Evolutionary conservation across 2,797 vertebrate species (phyloP), one percentile per base, ranked within the genome.

Genomic region (Neosilurus hyrtlii): DNA sequence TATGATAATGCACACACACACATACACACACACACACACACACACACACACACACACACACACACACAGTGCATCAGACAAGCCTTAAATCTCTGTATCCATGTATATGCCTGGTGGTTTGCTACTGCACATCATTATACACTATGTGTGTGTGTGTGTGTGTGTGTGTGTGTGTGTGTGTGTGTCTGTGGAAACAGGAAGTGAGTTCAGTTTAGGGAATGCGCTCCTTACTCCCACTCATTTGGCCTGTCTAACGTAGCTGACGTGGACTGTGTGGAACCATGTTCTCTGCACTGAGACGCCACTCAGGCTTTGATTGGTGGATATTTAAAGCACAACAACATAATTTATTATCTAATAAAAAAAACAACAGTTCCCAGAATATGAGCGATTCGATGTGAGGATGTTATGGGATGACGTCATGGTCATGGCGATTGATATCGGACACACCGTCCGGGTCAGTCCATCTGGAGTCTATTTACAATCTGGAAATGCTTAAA

Each of bases 151-250:
- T 77, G 68, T 81, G 76, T 68, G 80, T 51, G 54, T 80, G 79
- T 83, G 78, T 77, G 82, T 72, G 70, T 83, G 77, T 70, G 80
- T 52, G 56, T 81, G 59, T 61, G 59, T 18, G 59, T 82, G 62
- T 82, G 61, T 65, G 77, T 86, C 59, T 81, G 80, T 83, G 82
- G 76, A 79, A 84, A 84, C 84, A 84, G 84, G 84, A 86, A 86
- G 84, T 76, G 82, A 72, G 84, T 85, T 84, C 54, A 68, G 82
- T 81, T 88, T 84, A 80, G 80, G 87, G 83, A 86, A 83, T 85
- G 82, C 73, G 79, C 82, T 85, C 70, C 74, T 86, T 63, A 81
- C 78, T 78, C 66, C 82, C 75, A 83, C 75, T 62, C 82, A 83
- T 37, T 62, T 78, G 65, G 80, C 77, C 66, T 79, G 66, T 63